A percentile compares a stretch with the other conserved stretches of the same genome.
phyloP scores from a whole-genome alignment of 2,888 invertebrate genomes.

The Stratiomys singularior region DNA sequence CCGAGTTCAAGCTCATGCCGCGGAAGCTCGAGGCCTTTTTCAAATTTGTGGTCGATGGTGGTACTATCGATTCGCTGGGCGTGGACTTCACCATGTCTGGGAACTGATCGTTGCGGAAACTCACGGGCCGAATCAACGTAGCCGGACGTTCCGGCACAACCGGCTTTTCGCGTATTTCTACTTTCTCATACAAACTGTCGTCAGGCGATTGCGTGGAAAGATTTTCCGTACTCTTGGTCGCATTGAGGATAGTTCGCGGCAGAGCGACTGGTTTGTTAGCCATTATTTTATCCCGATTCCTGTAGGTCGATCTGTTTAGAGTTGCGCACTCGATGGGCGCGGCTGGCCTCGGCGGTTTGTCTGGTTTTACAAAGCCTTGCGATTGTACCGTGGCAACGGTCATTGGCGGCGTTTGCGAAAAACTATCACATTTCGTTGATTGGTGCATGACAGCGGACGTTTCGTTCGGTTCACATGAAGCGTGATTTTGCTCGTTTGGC shows the following conservation, averaged over 20 bases:
- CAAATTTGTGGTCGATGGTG: constrained; percentile 34
- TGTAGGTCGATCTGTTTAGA: constrained; percentile 54
- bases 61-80: not conserved
- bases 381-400: constrained; percentile 35
- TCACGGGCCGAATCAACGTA: constrained; percentile 53
- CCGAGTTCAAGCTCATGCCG: constrained; percentile 45
- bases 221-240: constrained; percentile 56
- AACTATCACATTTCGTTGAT: constrained; percentile 56
- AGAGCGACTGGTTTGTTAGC: constrained; percentile 66
- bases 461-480: not conserved
- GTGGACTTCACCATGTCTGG: constrained; percentile 39
- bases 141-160: constrained; percentile 81
- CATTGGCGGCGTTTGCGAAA: constrained; percentile 53
- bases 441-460: constrained; percentile 53
- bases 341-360: constrained; percentile 74
- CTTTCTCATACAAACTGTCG: constrained; percentile 56
- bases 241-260: constrained; percentile 63
- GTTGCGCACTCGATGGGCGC: constrained; percentile 54
- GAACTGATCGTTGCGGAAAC: constrained; percentile 48
- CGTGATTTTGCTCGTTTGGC: not conserved
- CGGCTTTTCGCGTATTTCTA: constrained; percentile 73
- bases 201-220: constrained; percentile 55
- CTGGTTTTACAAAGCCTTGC: constrained; percentile 67
- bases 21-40: constrained; percentile 54
- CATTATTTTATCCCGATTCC: constrained; percentile 54